These are phyloP conservation scores for Drosophila conformis DNA, from an alignment of 2,888 invertebrate species.

Conservation along the genomic window DNA sequence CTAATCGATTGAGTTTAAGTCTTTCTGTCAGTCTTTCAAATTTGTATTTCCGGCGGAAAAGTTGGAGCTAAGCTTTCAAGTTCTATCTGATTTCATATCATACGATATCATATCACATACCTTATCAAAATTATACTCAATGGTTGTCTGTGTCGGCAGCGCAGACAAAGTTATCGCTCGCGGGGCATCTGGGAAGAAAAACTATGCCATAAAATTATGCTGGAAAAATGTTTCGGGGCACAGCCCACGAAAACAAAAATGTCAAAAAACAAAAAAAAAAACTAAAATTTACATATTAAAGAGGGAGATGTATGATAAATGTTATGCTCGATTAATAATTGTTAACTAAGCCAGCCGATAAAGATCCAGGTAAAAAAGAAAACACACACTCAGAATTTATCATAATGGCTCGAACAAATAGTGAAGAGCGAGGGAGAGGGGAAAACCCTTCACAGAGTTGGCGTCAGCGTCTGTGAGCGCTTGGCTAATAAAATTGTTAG, in stretches of 20 bases:
- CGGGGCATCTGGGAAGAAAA: conserved; percentile 37
- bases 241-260: conserved; percentile 45
- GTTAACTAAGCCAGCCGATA: conserved; percentile 75
- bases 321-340: conserved; percentile 81
- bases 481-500: conserved; percentile 77
- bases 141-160: conserved; percentile 45
- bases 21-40: conserved; percentile 10
- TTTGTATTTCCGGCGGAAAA: conserved; percentile 62
- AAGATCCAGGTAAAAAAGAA: conserved; percentile 51
- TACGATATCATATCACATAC: conserved; percentile 29
- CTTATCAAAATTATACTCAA: conserved; percentile 37
- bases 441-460: conserved; percentile 18
- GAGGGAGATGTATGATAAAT: conserved; percentile 63
- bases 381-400: conserved; percentile 35
- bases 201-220: conserved; percentile 49
- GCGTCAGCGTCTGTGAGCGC: conserved; percentile 35
- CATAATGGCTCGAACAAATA: conserved; percentile 33
- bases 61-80: conserved; percentile 35
- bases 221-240: conserved; percentile 45
- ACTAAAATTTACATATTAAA: conserved; percentile 65
- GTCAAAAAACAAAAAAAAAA: conserved; percentile 25
- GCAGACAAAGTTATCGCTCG: conserved; percentile 64
- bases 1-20: conserved; percentile 31
- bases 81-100: conserved; percentile 58
- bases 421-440: neutral